Evolutionary conservation across 2,113 vertebrate species (phyloP).

Genomic region (Lycaon pictus): DNA sequence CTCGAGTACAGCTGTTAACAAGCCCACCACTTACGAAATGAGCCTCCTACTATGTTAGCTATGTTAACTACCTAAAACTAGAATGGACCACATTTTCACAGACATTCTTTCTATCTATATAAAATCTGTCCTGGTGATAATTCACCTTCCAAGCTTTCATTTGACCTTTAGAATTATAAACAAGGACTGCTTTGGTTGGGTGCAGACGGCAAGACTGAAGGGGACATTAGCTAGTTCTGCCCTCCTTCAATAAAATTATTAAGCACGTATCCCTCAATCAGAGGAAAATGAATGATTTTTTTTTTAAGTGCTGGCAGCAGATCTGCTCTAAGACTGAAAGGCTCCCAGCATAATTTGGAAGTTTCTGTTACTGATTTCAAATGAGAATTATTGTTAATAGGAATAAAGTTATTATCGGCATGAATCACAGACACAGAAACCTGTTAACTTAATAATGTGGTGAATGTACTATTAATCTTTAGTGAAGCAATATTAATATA

Average conservation of each 20-base stretch:
- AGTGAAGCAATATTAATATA: slow-evolving; percentile 79
- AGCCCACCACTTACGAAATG: not conserved
- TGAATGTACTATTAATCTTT: slow-evolving; percentile 81
- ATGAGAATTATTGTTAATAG: slow-evolving; percentile 83
- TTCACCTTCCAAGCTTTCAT: not conserved
- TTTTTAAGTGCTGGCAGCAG: slow-evolving; percentile 44
- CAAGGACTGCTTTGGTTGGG: not conserved
- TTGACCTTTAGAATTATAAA: slow-evolving; percentile 4
- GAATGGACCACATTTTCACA: not conserved
- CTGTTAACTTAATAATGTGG: slow-evolving; percentile 83
- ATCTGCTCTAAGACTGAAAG: slow-evolving; percentile 59
- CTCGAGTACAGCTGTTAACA: not conserved
- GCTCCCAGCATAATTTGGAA: slow-evolving; percentile 65
- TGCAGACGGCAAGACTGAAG: not conserved
- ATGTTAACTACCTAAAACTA: not conserved
- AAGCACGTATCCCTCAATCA: slow-evolving; percentile 32
- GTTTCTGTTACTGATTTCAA: slow-evolving; percentile 75
- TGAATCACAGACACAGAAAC: slow-evolving; percentile 81
- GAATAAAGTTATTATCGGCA: slow-evolving; percentile 84
- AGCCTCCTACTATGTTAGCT: not conserved
- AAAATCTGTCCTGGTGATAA: not conserved
- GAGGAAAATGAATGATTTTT: slow-evolving; percentile 59
- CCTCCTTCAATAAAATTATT: slow-evolving; percentile 43
- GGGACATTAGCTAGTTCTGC: not conserved
- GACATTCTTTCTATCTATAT: not conserved